Evolutionary conservation across 35 echinoderm and acorn worm species (phyloP), one percentile per base, ranked within the genome.

Genomic region (Hemicentrotus pulcherrimus): DNA sequence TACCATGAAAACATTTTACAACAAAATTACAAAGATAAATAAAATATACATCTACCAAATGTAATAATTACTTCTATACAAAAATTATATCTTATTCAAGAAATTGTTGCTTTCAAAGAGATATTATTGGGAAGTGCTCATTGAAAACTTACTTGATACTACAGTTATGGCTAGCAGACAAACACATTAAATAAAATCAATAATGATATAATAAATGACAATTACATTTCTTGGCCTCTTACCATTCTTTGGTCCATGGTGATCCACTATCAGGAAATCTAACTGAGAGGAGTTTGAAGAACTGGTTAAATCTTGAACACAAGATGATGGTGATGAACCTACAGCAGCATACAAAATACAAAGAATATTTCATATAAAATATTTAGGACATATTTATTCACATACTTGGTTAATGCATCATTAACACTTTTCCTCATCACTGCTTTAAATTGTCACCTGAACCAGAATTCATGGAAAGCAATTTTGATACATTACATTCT

Each of bases 201-300:
- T 59, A 59, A 1, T 2, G 16, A 59, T 59, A 16, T 59, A 59
- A 59, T 59, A 11, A 59, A 41, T 41, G 35, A 41, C 35, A 59
- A 59, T 59, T 59, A 59, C 52, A 14, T 59, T 78, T 78, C 65
- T 78, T 78, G 65, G 24, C 65, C 65, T 28, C 65, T 78, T 33
- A 93, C 91, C 48, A 46, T 93, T 31, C 30, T 47, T 58, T 58
- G 32, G 46, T 48, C 30, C 48, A 28, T 14, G 48, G 46, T 93
- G 46, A 50, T 93, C 91, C 45, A 93, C 46, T 15, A 93, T 47
- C 30, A 93, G n/a, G 46, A 93, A 93, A 47, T 93, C 91, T 58
- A 93, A 93, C 48, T 93, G 91, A 47, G 91, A 93, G 50, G 91
- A 93, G 30, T 58, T 58, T 93, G 91, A 93, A 50, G 91, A 93